These are phyloP conservation scores for Oegoconia quadripuncta DNA, from an alignment of 2,888 invertebrate species.

Conservation along the genomic window DNA sequence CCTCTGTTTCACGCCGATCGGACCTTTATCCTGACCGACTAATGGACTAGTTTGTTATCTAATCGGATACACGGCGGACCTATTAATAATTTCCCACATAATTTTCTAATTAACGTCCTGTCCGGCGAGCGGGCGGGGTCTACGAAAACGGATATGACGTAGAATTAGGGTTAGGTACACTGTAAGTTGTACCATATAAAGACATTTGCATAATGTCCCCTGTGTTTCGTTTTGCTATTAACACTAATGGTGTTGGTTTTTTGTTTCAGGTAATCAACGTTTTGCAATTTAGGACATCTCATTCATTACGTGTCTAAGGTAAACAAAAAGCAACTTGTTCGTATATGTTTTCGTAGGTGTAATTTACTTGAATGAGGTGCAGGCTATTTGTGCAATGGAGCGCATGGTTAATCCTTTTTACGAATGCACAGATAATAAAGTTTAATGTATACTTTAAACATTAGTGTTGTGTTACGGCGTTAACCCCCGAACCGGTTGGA, in stretches of 20 bases:
- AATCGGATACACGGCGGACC: constrained; percentile 71
- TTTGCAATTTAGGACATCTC: constrained; percentile 29
- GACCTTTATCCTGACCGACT: constrained; percentile 59
- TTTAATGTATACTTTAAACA: constrained; percentile 39
- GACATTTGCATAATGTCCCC: no score
- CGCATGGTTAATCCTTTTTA: constrained; percentile 38
- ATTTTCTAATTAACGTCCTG: constrained; percentile 76
- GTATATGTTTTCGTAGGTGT: background rate
- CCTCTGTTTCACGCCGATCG: constrained; percentile 24
- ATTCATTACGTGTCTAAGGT: constrained; percentile 27
- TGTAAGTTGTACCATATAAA: constrained; percentile 13
- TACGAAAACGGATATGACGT: constrained; percentile 59
- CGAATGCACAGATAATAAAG: constrained; percentile 37
- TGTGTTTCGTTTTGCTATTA: constrained; percentile 24
- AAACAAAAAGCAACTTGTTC: constrained; percentile 30
- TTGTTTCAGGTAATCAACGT: constrained; percentile 66
- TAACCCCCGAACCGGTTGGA: constrained; percentile 45
- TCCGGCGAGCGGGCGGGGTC: constrained; percentile 44
- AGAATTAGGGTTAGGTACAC: constrained; percentile 38
- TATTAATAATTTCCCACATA: constrained; percentile 77
- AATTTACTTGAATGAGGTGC: background rate
- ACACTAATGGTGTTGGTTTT: constrained; percentile 39
- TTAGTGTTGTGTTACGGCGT: constrained; percentile 35
- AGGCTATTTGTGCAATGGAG: constrained; percentile 29
- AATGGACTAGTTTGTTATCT: constrained; percentile 78